Evolutionary conservation across 2,113 vertebrate genomes (phyloP).

Genomic region (Lycocorax pyrrhopterus): DNA sequence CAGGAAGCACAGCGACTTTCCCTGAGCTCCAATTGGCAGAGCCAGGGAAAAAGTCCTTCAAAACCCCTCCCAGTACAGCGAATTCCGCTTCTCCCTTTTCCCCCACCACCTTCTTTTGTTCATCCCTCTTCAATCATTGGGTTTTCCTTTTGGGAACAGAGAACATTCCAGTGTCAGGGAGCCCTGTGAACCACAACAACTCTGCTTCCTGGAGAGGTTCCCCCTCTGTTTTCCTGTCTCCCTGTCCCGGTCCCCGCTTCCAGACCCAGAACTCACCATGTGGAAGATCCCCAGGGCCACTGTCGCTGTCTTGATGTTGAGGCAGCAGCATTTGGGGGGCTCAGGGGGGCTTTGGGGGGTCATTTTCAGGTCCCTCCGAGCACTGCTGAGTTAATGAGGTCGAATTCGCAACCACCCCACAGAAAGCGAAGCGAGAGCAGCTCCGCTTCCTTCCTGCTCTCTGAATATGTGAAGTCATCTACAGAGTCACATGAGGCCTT

Average conservation of each 20-base stretch:
- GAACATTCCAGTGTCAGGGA: background rate
- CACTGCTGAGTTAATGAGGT: background rate
- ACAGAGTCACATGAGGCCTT: conserved; percentile 53
- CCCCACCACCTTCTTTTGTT: background rate
- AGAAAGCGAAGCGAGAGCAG: conserved; percentile 19
- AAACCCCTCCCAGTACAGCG: background rate
- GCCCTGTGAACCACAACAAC: background rate
- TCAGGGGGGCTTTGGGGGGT: background rate
- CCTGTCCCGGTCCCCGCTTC: background rate
- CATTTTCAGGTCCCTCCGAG: conserved; percentile 28
- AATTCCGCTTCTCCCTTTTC: background rate
- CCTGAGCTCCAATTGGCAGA: background rate
- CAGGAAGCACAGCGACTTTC: background rate
- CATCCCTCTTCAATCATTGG: background rate
- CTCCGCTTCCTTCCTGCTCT: conserved; percentile 70
- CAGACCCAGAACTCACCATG: conserved; percentile 60
- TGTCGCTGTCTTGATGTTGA: conserved; percentile 62
- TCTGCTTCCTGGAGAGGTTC: background rate
- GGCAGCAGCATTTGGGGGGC: conserved; percentile 62
- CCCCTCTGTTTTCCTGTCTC: background rate
- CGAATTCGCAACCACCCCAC: background rate
- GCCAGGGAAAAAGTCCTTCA: background rate
- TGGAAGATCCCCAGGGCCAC: conserved; percentile 68
- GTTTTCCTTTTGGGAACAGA: background rate
- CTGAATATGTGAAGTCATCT: conserved; percentile 49